These are phyloP conservation scores for Bombus soroeensis DNA, from an alignment of 1,140 invertebrate genomes.

Conservation along the genomic window DNA sequence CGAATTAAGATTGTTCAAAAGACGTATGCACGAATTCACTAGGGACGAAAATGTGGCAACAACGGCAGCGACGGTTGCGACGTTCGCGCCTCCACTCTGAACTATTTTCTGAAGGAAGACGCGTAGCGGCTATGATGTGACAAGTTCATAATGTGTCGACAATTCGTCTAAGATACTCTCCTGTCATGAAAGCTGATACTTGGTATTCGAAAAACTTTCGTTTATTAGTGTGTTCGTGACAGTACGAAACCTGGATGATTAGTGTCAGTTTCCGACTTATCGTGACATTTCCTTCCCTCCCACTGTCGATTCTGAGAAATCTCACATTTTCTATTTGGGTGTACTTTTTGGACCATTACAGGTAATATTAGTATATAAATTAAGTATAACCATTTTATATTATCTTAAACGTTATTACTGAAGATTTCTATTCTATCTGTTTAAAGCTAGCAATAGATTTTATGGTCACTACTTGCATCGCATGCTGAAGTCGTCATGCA, in stretches of 20 bases:
- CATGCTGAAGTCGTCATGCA: background rate
- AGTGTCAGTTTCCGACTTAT: slow-evolving; percentile 12
- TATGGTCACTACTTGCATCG: background rate
- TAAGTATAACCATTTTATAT: background rate
- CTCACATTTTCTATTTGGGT: slow-evolving; percentile 15
- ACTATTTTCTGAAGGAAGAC: slow-evolving; percentile 26
- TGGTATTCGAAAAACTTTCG: slow-evolving; percentile 6
- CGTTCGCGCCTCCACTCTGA: slow-evolving; percentile 29
- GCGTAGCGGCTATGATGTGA: background rate
- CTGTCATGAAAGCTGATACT: slow-evolving; percentile 32
- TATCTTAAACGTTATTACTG: background rate
- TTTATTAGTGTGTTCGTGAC: slow-evolving; percentile 34
- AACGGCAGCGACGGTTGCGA: background rate
- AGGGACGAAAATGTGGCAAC: background rate
- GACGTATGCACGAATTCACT: background rate
- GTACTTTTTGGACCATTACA: slow-evolving; percentile 26
- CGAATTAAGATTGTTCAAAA: background rate
- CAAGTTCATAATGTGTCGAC: slow-evolving; percentile 18
- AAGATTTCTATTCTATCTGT: too few relatives aligned
- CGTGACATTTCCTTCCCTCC: slow-evolving; percentile 38
- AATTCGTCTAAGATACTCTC: slow-evolving; percentile 4
- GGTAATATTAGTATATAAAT: slow-evolving; percentile 8
- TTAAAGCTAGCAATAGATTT: background rate
- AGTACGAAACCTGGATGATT: slow-evolving; percentile 18
- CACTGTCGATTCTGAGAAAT: slow-evolving; percentile 12